Conservation (phyloP, 1,140 invertebrate genomes). For the Drosophila pallidifrons region DNA sequence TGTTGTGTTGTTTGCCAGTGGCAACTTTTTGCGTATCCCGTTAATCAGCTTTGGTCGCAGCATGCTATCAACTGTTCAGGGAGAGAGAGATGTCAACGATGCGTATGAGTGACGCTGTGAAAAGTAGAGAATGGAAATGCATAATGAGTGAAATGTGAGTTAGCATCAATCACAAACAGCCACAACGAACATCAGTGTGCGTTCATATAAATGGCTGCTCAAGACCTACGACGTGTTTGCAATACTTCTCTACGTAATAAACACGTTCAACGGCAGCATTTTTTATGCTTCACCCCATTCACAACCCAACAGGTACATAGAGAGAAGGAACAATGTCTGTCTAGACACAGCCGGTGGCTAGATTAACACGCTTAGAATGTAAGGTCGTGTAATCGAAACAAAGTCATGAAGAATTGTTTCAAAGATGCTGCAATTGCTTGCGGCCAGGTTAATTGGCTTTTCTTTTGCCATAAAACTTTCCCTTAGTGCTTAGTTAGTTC, state of each 20-base stretch:
- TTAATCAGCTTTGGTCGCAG: conserved; percentile 37
- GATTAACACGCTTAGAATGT: neutral
- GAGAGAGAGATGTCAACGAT: conserved; percentile 25
- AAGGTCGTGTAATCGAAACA: conserved; percentile 21
- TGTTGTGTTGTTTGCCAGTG: conserved; percentile 19
- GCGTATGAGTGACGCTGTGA: conserved; percentile 38
- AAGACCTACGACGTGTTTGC: neutral
- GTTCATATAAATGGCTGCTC: conserved; percentile 18
- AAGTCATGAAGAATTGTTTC: neutral
- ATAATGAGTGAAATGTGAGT: conserved; percentile 17
- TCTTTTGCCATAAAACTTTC: conserved; percentile 6
- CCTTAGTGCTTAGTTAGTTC: conserved; percentile 3
- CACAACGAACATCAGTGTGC: neutral
- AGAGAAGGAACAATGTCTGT: conserved; percentile 6
- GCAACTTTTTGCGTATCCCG: conserved; percentile 29
- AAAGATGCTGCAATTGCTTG: conserved; percentile 9
- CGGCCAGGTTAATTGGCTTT: conserved; percentile 15
- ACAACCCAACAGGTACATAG: neutral
- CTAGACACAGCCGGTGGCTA: conserved; percentile 23
- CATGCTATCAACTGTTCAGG: conserved; percentile 37
- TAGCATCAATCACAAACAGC: conserved; percentile 5
- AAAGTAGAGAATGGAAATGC: conserved; percentile 29
- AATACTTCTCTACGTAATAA: neutral
- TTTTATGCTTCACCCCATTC: conserved; percentile 14
- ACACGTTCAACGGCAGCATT: conserved; percentile 39